Conservation (phyloP, 1,140 invertebrate species). For the Drosophila tani region DNA sequence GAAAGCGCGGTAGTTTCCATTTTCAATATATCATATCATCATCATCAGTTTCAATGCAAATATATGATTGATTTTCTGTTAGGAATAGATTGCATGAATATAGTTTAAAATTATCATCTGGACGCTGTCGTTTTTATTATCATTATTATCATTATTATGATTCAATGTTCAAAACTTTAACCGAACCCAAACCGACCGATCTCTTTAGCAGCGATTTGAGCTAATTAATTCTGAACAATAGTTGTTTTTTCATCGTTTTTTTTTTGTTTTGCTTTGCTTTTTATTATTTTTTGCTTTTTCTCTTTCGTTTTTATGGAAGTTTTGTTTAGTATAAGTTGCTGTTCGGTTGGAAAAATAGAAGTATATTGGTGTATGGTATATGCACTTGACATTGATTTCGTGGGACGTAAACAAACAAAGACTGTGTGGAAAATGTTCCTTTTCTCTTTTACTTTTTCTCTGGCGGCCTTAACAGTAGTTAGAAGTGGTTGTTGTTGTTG, state of each 20-base stretch:
- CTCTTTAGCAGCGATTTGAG: slow-evolving; percentile 14
- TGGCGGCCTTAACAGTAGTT: slow-evolving; percentile 49
- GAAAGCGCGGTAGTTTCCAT: slow-evolving; percentile 52
- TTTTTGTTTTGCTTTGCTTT: slow-evolving; percentile 25
- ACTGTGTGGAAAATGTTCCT: slow-evolving; percentile 45
- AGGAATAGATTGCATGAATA: slow-evolving; percentile 69
- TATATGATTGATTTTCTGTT: slow-evolving; percentile 61
- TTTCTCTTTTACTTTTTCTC: slow-evolving; percentile 3
- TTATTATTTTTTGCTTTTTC: slow-evolving; percentile 18
- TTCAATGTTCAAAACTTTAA: slow-evolving; percentile 43
- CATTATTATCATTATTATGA: slow-evolving; percentile 10
- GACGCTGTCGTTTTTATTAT: slow-evolving; percentile 45
- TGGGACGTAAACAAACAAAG: slow-evolving; percentile 69
- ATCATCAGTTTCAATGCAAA: slow-evolving; percentile 62
- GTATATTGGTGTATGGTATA: slow-evolving; percentile 57
- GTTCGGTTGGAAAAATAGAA: slow-evolving; percentile 74
- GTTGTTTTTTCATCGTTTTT: slow-evolving; percentile 16
- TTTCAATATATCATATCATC: slow-evolving; percentile 24
- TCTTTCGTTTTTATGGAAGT: slow-evolving; percentile 49
- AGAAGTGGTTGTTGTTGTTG: slow-evolving; percentile 43
- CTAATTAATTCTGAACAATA: slow-evolving; percentile 27
- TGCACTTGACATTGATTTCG: slow-evolving; percentile 63
- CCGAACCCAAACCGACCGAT: slow-evolving; percentile 20
- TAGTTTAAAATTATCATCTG: slow-evolving; percentile 66
- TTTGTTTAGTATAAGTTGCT: slow-evolving; percentile 47